A percentile compares a stretch with the other conserved stretches of the same genome.
phyloP scores from a whole-genome alignment of 2,113 vertebrate genomes.

The Prinia subflava region DNA sequence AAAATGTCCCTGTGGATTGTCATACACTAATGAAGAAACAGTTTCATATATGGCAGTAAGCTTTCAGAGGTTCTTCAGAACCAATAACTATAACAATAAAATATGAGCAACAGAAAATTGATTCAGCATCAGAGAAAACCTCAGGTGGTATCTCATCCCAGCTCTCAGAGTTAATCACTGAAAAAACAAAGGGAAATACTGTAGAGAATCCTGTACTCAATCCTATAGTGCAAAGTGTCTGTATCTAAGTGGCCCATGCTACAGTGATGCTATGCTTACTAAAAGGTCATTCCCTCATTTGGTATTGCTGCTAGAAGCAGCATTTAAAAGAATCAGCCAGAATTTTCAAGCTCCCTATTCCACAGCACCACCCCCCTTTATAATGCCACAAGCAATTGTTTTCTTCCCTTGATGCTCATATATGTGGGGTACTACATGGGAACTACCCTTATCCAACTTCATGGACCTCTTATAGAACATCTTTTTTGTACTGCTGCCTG shows the following conservation, averaged over 20 bases:
- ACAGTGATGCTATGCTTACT: background rate
- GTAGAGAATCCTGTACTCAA: background rate
- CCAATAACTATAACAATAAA: constrained; percentile 9
- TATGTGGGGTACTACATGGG: background rate
- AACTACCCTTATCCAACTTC: background rate
- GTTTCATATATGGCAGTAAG: background rate
- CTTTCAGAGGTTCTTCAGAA: constrained; percentile 2
- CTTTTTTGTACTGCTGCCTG: background rate
- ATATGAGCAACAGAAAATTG: constrained; percentile 17
- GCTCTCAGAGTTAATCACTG: background rate
- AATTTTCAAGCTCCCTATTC: background rate
- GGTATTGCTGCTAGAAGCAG: background rate
- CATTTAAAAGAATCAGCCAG: background rate
- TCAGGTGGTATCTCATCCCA: background rate
- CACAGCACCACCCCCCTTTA: background rate
- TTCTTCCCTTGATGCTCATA: background rate
- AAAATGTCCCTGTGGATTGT: background rate
- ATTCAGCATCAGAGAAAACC: constrained; percentile 30
- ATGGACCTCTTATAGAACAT: background rate
- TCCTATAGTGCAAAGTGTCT: background rate
- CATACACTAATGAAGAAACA: background rate
- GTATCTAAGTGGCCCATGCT: background rate
- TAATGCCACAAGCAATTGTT: background rate
- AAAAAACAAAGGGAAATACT: background rate
- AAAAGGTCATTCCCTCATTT: background rate